A percentile compares a stretch with the other conserved stretches of the same genome.
Evolutionary conservation across 2,797 vertebrate species (phyloP).

Genomic region (Phoeniculus purpureus): DNA sequence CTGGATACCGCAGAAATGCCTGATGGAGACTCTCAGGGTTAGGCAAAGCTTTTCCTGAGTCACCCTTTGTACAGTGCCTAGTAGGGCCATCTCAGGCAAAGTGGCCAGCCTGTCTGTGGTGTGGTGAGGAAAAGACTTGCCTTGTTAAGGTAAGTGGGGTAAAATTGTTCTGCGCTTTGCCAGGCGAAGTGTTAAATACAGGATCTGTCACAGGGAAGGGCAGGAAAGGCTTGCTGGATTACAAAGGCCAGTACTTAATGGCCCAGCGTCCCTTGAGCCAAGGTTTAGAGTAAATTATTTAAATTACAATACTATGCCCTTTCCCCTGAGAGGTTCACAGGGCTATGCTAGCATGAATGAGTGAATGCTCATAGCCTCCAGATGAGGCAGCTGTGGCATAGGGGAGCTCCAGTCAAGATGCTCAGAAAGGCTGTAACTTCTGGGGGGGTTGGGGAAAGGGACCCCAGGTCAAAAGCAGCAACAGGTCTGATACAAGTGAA

Average conservation of each 20-base stretch:
- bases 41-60: constrained; percentile 36
- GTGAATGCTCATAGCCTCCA: constrained; percentile 11
- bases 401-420: not conserved
- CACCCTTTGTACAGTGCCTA: not conserved
- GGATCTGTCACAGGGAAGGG: constrained; percentile 12
- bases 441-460: too few species aligned
- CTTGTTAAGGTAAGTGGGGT: constrained; percentile 33
- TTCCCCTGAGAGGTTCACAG: constrained; percentile 22
- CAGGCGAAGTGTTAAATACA: constrained; percentile 58
- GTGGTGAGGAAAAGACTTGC: constrained; percentile 23
- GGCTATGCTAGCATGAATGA: not conserved
- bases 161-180: constrained; percentile 31
- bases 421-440: not conserved
- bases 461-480: not conserved
- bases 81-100: constrained; percentile 5
- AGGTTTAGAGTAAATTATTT: constrained; percentile 68
- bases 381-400: not conserved
- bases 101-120: not conserved
- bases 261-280: constrained; percentile 32
- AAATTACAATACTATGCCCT: constrained; percentile 56
- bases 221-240: constrained; percentile 52
- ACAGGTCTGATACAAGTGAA: constrained; percentile 8
- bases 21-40: not conserved
- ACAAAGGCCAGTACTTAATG: constrained; percentile 61
- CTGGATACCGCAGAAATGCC: not conserved